Percentiles rank a stretch among this genome's conserved stretches.
These are phyloP conservation scores for Melanotus villosus DNA, from an alignment of 2,888 invertebrate species.

Conservation along the genomic window DNA sequence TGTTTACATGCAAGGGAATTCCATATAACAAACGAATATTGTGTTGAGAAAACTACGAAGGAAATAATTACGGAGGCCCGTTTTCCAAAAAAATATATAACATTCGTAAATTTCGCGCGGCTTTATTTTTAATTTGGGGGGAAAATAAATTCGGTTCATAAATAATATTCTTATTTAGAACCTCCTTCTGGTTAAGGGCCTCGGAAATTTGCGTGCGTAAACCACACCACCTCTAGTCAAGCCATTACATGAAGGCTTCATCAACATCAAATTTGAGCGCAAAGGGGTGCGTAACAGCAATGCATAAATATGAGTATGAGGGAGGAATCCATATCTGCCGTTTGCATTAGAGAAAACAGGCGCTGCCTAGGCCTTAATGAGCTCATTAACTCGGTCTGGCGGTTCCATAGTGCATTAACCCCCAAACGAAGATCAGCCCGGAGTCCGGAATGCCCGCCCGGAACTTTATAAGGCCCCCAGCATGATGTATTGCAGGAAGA, in stretches of 20 bases:
- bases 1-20: too few relatives aligned
- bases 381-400: constrained; percentile 45
- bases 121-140: background rate
- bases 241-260: constrained; percentile 23
- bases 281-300: constrained; percentile 27
- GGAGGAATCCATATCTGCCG: constrained; percentile 37
- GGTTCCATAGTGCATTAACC: constrained; percentile 42
- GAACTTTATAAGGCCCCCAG: constrained; percentile 32
- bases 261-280: constrained; percentile 31
- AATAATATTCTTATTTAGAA: background rate
- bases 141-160: background rate
- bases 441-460: constrained; percentile 36
- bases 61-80: too few relatives aligned
- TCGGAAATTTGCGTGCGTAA: constrained; percentile 7
- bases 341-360: constrained; percentile 40
- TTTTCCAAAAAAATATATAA: too few relatives aligned
- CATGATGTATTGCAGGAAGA: constrained; percentile 44
- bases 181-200: background rate
- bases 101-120: too few relatives aligned
- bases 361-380: constrained; percentile 39
- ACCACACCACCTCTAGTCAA: constrained; percentile 9
- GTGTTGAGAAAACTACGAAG: too few relatives aligned
- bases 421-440: constrained; percentile 26
- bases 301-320: constrained; percentile 40
- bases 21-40: too few relatives aligned